Conservation (phyloP, 2,888 invertebrate species). For the Plemyria rubiginata region DNA sequence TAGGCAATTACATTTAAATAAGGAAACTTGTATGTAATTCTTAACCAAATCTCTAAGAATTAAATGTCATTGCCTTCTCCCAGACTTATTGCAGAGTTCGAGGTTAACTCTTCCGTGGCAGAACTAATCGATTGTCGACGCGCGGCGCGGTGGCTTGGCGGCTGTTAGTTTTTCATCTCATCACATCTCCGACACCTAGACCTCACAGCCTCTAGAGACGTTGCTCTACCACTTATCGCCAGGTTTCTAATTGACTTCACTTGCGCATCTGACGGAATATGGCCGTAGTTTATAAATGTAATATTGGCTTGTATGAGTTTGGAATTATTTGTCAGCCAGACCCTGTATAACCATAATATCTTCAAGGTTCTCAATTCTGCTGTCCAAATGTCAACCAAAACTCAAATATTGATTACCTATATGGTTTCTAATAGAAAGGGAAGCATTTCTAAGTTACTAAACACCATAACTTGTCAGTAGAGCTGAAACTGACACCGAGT, state of each 20-base stretch:
- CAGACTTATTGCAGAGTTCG: slow-evolving; percentile 7
- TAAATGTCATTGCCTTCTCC: slow-evolving; percentile 2
- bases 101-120: not conserved
- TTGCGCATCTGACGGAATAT: slow-evolving; percentile 5
- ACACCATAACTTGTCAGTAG: too few species aligned
- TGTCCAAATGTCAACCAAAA: too few species aligned
- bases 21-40: too few species aligned
- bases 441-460: too few species aligned
- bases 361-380: too few species aligned
- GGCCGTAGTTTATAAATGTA: too few species aligned
- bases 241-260: slow-evolving; percentile 15
- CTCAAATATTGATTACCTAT: too few species aligned
- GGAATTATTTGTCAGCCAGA: too few species aligned
- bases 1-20: not conserved
- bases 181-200: slow-evolving; percentile 1
- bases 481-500: too few species aligned
- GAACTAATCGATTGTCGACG: slow-evolving; percentile 13
- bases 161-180: slow-evolving; percentile 18
- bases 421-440: too few species aligned
- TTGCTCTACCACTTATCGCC: slow-evolving; percentile 10
- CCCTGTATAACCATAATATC: too few species aligned
- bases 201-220: slow-evolving; percentile 2
- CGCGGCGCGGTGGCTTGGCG: not conserved
- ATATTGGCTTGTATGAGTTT: too few species aligned
- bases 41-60: not conserved